phyloP scores from a whole-genome alignment of 2,888 invertebrate genomes.

The Eurytoma adleriae region DNA sequence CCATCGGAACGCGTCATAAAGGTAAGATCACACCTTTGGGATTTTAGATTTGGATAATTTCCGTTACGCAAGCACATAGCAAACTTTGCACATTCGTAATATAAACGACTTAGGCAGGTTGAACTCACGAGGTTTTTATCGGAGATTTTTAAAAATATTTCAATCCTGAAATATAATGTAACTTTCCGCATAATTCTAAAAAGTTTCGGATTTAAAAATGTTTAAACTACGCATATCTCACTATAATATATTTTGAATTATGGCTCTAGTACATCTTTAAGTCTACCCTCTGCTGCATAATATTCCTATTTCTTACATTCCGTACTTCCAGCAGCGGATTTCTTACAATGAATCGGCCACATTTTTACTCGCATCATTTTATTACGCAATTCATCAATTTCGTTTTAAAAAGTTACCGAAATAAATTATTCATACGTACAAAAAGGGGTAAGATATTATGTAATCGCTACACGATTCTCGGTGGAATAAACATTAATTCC shows the following conservation, averaged over 20 bases:
- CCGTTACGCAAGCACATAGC: slow-evolving; percentile 2
- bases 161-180: background rate
- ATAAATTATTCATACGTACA: no score
- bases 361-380: no score
- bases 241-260: slow-evolving; percentile 24
- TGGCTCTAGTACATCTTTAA: slow-evolving; percentile 15
- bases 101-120: slow-evolving; percentile 17
- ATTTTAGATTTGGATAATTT: slow-evolving; percentile 47
- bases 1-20: slow-evolving; percentile 33
- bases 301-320: slow-evolving; percentile 25
- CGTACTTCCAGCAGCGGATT: background rate
- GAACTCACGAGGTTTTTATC: slow-evolving; percentile 18
- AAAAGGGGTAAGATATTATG: no score
- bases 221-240: no score
- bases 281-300: slow-evolving; percentile 23
- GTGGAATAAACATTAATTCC: no score
- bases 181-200: no score
- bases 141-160: background rate
- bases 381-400: no score
- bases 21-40: slow-evolving; percentile 48
- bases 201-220: no score
- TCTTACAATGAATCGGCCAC: no score
- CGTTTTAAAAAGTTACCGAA: no score
- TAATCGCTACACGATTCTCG: no score
- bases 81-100: slow-evolving; percentile 43